These are phyloP conservation scores for Pterophyllum scalare DNA, from an alignment of 2,113 vertebrate genomes.

Conservation along the genomic window DNA sequence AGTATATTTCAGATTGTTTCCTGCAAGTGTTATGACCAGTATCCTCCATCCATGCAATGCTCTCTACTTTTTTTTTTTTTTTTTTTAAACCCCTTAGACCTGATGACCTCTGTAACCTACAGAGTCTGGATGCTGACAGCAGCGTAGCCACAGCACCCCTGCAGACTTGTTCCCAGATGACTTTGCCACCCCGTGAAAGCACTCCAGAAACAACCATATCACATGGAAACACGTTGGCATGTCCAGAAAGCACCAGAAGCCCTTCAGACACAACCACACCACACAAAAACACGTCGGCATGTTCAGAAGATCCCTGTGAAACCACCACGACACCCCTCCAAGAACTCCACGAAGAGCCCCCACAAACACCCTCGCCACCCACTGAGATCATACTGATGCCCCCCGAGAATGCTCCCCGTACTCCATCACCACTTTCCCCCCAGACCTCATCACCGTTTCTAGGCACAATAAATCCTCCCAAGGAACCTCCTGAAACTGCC, in stretches of 20 bases:
- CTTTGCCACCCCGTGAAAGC: background rate
- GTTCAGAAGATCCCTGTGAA: background rate
- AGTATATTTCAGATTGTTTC: background rate
- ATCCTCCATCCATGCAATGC: background rate
- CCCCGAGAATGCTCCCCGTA: background rate
- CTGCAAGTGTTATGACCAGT: background rate
- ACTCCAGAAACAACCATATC: background rate
- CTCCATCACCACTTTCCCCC: slow-evolving; percentile 5
- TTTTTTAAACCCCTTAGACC: slow-evolving; percentile 53
- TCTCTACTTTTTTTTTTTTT: background rate
- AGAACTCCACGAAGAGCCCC: background rate
- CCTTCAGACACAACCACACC: background rate
- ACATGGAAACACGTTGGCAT: background rate
- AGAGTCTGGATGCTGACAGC: slow-evolving; percentile 48
- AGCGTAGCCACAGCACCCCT: slow-evolving; percentile 28
- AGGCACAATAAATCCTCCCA: background rate
- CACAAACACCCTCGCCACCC: background rate
- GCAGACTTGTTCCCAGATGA: background rate
- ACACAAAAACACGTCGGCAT: background rate
- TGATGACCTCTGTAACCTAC: slow-evolving; percentile 69
- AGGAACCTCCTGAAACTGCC: background rate
- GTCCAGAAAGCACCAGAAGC: background rate
- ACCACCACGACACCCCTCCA: background rate
- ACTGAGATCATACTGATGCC: background rate
- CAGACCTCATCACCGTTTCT: background rate